Evolutionary conservation across 2,797 vertebrate species (phyloP), one percentile per base, ranked within the genome.

Genomic region (Coregonus ussuriensis): DNA sequence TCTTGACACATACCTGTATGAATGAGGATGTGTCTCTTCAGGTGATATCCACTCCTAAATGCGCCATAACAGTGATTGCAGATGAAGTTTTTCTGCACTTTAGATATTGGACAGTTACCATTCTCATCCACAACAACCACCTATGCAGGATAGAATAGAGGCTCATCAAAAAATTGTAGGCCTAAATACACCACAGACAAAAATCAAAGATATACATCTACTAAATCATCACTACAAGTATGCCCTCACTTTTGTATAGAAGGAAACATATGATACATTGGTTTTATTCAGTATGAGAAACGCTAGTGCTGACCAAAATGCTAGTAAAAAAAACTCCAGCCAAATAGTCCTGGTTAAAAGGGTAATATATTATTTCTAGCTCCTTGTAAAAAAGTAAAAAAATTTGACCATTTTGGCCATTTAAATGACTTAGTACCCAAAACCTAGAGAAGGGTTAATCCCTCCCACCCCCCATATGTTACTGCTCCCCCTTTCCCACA

Each of bases 21-120:
- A 91, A 97, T 99, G 89, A 99, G 97, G 90, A 98, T 96, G 87
- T 99, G 98, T 88, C 98, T 95, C 92, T 99, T 98, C 87, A 99
- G 96, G 89, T 99, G 98, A 88, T 99, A 99, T 83, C 96, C 97
- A 82, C 97, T 99, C 80, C 97, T 94, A 92, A 99, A 99, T 69
- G 97, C 97, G 74, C 97, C 97, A 0, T 95, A 97, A 91, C 98
- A 99, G 91, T 98, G 97, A 88, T 98, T 96, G 14, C 98, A 99
- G 92, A 98, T 96, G 93, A 98, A 99, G 91, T 98, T 99, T 94
- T 98, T 98, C 91, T 96, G 96, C 85, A 96, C 96, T 88, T 97
- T 96, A 78, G 94, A 94, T 75, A 97, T 92, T 71, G 97, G 95
- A 87, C 94, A 96, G 78, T 95, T 94, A 71, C 96, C 96, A 41